A percentile compares a stretch with the other conserved stretches of the same genome.
Evolutionary conservation across 2,113 vertebrate genomes (phyloP).

Genomic region (Hucho hucho): DNA sequence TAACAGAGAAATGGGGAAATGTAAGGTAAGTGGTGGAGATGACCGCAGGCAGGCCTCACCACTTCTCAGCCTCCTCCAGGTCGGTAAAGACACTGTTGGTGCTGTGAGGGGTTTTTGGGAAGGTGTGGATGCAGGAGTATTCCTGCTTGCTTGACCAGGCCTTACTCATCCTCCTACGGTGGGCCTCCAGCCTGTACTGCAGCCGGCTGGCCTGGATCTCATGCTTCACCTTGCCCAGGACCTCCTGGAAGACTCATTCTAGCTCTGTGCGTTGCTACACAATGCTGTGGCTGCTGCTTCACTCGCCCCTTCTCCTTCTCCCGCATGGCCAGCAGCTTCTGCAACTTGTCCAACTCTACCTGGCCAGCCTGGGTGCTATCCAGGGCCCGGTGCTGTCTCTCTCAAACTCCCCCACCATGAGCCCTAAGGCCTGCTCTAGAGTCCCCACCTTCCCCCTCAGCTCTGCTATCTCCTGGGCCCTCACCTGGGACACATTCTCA

Average conservation of each 20-base stretch:
- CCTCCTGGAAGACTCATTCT: conserved; percentile 82
- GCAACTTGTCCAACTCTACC: conserved; percentile 76
- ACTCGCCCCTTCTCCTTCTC: conserved; percentile 78
- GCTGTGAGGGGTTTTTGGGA: conserved; percentile 76
- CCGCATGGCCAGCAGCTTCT: conserved; percentile 75
- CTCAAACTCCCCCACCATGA: conserved; percentile 61
- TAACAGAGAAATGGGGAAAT: conserved; percentile 18
- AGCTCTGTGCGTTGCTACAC: conserved; percentile 80
- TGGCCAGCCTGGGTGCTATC: conserved; percentile 61
- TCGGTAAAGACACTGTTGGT: conserved; percentile 82
- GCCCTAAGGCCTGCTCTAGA: conserved; percentile 69
- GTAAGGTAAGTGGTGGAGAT: conserved; percentile 10
- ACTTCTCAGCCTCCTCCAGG: conserved; percentile 75
- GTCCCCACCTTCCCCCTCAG: conserved; percentile 68
- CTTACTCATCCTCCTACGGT: conserved; percentile 72
- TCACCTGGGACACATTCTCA: conserved; percentile 73
- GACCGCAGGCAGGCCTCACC: conserved; percentile 60
- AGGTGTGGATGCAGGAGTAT: conserved; percentile 81
- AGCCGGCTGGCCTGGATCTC: conserved; percentile 74
- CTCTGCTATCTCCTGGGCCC: conserved; percentile 69
- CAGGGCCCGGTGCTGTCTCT: conserved; percentile 45
- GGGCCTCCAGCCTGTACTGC: conserved; percentile 78
- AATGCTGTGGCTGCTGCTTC: conserved; percentile 77
- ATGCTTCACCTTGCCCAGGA: conserved; percentile 78
- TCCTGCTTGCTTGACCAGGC: conserved; percentile 73